phyloP scores from a whole-genome alignment of 2,888 invertebrate genomes.

The Zaprionus lineosus region DNA sequence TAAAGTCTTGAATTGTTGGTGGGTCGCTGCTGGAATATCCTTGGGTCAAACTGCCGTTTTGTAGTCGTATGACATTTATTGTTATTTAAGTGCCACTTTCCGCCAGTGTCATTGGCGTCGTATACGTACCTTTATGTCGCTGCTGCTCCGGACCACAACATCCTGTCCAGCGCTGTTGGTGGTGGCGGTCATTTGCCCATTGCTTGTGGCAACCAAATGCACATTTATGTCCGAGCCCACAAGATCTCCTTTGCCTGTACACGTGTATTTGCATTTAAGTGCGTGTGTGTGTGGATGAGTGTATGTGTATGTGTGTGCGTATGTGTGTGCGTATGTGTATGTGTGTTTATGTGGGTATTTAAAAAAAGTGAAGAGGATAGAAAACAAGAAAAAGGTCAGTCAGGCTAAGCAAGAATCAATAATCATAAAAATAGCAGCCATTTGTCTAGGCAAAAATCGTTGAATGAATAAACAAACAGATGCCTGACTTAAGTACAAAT shows the following conservation, averaged over 20 bases:
- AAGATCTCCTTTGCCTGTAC: slow-evolving; percentile 95
- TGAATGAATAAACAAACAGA: slow-evolving; percentile 67
- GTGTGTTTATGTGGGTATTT: slow-evolving; percentile 9
- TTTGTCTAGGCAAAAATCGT: slow-evolving; percentile 70
- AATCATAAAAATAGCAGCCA: slow-evolving; percentile 74
- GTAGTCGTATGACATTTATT: not conserved
- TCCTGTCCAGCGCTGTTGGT: slow-evolving; percentile 86
- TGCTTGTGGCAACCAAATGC: slow-evolving; percentile 88
- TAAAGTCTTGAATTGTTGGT: too few relatives aligned
- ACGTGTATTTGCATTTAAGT: not conserved
- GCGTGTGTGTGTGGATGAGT: not conserved
- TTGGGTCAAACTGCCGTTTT: too few relatives aligned
- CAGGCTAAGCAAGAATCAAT: slow-evolving; percentile 59
- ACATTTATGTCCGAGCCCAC: slow-evolving; percentile 96
- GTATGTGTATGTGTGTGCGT: not conserved
- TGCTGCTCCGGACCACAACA: slow-evolving; percentile 94
- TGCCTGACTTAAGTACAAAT: slow-evolving; percentile 40
- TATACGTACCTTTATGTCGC: slow-evolving; percentile 90
- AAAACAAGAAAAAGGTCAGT: slow-evolving; percentile 57
- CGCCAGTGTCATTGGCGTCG: slow-evolving; percentile 22
- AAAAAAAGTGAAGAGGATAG: slow-evolving; percentile 4
- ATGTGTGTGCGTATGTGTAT: not conserved
- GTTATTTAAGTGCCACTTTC: not conserved
- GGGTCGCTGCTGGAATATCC: too few relatives aligned
- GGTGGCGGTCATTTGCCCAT: slow-evolving; percentile 85